A percentile compares a stretch with the other conserved stretches of the same genome.
Evolutionary conservation across 2,797 vertebrate species (phyloP).

Genomic region (Lutra lutra): DNA sequence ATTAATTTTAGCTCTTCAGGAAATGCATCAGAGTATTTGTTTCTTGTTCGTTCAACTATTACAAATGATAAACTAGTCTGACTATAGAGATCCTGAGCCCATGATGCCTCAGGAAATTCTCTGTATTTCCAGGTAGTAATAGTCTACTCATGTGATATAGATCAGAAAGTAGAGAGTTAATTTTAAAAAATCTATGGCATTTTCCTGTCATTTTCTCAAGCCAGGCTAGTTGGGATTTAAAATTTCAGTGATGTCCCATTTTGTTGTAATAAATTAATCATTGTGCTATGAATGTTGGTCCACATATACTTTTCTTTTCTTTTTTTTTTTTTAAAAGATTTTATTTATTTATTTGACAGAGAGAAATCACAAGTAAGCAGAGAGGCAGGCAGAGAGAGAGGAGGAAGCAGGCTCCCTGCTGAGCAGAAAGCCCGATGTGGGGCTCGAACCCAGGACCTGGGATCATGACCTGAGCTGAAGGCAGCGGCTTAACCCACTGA

Average conservation of each 20-base stretch:
- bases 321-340: no score
- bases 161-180: background rate
- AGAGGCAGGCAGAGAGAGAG: no score
- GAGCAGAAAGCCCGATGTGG: no score
- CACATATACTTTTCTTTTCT: background rate
- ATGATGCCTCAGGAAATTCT: background rate
- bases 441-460: no score
- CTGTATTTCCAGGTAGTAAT: background rate
- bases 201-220: constrained; percentile 13
- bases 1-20: background rate
- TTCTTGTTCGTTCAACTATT: background rate
- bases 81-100: background rate
- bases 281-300: background rate
- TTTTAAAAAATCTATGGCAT: background rate
- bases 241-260: background rate
- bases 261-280: background rate
- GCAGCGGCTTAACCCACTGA: no score
- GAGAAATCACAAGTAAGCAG: no score
- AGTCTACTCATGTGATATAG: background rate
- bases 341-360: no score
- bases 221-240: background rate
- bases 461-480: no score
- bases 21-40: constrained; percentile 44
- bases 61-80: background rate
- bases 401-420: no score